Evolutionary conservation across 1,140 invertebrate species (phyloP), one percentile per base, ranked within the genome.

Genomic region (Dendrolimus kikuchii): DNA sequence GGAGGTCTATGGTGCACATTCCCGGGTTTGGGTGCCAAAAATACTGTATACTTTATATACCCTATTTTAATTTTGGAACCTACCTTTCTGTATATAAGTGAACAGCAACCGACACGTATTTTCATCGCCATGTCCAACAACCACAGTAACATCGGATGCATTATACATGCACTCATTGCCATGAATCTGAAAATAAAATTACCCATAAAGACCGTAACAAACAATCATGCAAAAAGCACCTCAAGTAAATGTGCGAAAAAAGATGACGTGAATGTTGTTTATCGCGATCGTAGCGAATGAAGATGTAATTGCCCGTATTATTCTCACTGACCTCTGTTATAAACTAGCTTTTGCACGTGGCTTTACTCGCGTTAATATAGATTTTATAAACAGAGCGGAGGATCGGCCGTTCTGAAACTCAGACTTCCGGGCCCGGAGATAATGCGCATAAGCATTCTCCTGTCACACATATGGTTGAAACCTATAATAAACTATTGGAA

Each of bases 11-110:
- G 23, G 23, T 23, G 23, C 1, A 23, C 3, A 49, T 49, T 9
- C 8, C 36, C n/a, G 9, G 36, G 7, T 46, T 4, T 4, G 10
- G 23, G 6, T 36, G 36, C 5, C 5, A n/a, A 36, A 7, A 7
- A 46, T 23, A 46, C 23, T 46, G 36, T 5, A 46, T 8, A 46
- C 6, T 4, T 23, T 2, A 46, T 46, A 46, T 46, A 23, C 5
- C 7, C 7, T 2, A 23, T 46, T 46, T 2, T 6, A 46, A n/a
- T 8, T 10, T 46, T 23, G 45, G 8, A 41, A 39, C 38, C 45
- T 81, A 93, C 92, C 90, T 97, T 95, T 77, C 93, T 91, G 72
- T 96, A 97, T 50, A 97, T 92, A 0, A 97, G 76, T 0, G 94
- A 93, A 51, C 93, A 95, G 58, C 92, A 92, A 0, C 92, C 93